These are phyloP conservation scores for Pomatorhinus ruficollis DNA, from an alignment of 2,113 vertebrate genomes.

Conservation along the genomic window DNA sequence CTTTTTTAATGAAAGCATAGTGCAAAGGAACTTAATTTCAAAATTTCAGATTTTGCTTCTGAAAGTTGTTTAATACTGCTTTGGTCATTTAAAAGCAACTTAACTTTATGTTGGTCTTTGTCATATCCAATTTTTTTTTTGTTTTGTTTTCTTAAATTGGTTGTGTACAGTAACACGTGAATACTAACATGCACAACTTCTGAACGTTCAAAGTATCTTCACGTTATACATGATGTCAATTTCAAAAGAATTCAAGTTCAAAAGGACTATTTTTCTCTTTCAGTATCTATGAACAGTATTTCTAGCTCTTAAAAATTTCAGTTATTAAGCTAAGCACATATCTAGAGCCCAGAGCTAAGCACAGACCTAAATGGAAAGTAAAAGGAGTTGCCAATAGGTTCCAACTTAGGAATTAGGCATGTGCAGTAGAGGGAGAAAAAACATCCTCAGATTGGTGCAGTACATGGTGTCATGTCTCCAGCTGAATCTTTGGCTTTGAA, in stretches of 20 bases:
- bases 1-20: neutral
- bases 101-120: neutral
- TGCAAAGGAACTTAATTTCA: neutral
- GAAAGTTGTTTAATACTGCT: neutral
- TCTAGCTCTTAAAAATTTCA: neutral
- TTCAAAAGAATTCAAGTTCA: neutral
- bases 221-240: neutral
- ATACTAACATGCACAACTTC: neutral
- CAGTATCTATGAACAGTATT: neutral
- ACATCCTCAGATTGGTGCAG: neutral
- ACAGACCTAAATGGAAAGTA: neutral
- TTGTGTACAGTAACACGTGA: neutral
- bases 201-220: neutral
- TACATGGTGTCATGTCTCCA: accelerated
- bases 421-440: neutral
- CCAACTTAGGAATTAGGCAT: neutral
- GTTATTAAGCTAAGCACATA: neutral
- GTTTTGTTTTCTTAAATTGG: neutral
- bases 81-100: neutral
- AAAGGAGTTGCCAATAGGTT: neutral
- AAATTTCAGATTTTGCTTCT: neutral
- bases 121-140: neutral
- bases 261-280: neutral
- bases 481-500: neutral
- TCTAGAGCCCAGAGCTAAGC: neutral